A percentile compares a stretch with the other conserved stretches of the same genome.
Evolutionary conservation across 1,140 invertebrate species (phyloP).

Genomic region (Theocolax elegans): DNA sequence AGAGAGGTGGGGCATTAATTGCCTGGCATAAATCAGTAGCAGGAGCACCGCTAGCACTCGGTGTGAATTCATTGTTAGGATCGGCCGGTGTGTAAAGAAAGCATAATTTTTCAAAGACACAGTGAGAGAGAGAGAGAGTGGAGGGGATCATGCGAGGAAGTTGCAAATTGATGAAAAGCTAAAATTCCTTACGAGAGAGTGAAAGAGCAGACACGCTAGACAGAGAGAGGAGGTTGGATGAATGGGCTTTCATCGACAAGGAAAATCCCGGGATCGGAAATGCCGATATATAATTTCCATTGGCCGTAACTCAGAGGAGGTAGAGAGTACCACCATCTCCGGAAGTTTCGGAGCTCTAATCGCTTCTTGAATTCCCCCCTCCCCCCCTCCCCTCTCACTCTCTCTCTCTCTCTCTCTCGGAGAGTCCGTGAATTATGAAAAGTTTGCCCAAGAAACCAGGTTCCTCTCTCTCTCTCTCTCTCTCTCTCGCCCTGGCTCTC

Average conservation of each 20-base stretch:
- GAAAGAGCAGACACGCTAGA: neutral
- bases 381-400: too few relatives aligned
- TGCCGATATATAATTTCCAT: constrained; percentile 37
- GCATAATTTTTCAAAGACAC: too few relatives aligned
- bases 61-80: too few relatives aligned
- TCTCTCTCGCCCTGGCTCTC: neutral
- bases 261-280: neutral
- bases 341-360: constrained; percentile 31
- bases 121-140: too few relatives aligned
- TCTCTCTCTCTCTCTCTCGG: too few relatives aligned
- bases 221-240: constrained; percentile 2
- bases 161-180: too few relatives aligned
- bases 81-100: too few relatives aligned
- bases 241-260: constrained; percentile 32
- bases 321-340: neutral
- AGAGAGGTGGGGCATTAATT: too few relatives aligned
- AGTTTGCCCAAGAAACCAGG: constrained; percentile 34
- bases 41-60: too few relatives aligned
- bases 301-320: constrained; percentile 18
- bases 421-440: constrained; percentile 42
- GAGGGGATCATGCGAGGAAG: too few relatives aligned
- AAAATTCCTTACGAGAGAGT: neutral
- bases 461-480: too few relatives aligned
- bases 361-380: constrained; percentile 40
- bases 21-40: too few relatives aligned